These are phyloP conservation scores for Ctenoplectra terminalis DNA, from an alignment of 1,140 invertebrate genomes.

Conservation along the genomic window DNA sequence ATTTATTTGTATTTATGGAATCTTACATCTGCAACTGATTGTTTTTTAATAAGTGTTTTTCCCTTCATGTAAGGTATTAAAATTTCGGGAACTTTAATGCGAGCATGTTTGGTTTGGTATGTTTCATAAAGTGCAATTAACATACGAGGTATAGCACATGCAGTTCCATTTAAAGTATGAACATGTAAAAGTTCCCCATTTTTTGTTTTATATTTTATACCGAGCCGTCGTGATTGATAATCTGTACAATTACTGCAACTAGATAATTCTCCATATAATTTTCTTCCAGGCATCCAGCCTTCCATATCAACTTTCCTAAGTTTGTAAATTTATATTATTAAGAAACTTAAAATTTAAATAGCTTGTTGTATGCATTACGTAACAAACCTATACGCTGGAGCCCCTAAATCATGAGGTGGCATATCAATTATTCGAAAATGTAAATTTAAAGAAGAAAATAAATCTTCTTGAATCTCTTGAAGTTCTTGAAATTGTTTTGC, in stretches of 20 bases:
- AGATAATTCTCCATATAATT: conserved; percentile 95
- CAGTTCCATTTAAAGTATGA: conserved; percentile 98
- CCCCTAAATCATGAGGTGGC: conserved; percentile 96
- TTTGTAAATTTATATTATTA: conserved; percentile 41
- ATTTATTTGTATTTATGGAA: conserved; percentile 71
- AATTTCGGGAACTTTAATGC: conserved; percentile 81
- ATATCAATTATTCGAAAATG: conserved; percentile 95
- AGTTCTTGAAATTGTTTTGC: conserved; percentile 89
- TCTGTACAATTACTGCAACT: conserved; percentile 99
- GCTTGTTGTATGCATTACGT: not conserved
- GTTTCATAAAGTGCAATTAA: conserved; percentile 94
- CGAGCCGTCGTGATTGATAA: conserved; percentile 94
- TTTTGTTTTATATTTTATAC: conserved; percentile 88
- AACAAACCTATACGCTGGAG: conserved; percentile 91
- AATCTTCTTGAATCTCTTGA: conserved; percentile 88
- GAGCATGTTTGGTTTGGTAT: conserved; percentile 86
- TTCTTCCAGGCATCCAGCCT: conserved; percentile 96
- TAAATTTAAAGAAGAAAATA: conserved; percentile 90
- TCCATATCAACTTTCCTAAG: conserved; percentile 97
- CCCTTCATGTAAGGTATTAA: conserved; percentile 84
- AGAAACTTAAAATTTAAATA: conserved; percentile 1
- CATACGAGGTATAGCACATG: conserved; percentile 95
- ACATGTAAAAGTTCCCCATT: conserved; percentile 83
- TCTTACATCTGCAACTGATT: conserved; percentile 70
- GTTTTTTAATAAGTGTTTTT: conserved; percentile 80